These are phyloP conservation scores for Tipula helvola DNA, from an alignment of 2,888 invertebrate genomes.

Conservation along the genomic window DNA sequence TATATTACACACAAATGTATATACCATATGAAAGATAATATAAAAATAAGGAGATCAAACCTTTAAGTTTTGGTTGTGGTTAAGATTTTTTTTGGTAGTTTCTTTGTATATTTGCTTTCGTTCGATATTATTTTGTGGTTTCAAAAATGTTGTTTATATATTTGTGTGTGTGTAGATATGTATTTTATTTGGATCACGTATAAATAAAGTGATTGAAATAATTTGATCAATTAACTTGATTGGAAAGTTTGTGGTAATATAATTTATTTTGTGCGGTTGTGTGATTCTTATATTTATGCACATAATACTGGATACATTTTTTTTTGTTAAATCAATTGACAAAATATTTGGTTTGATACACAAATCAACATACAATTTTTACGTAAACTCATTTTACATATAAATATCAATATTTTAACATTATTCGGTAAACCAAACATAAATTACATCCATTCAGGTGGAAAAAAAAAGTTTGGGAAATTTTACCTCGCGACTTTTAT, in stretches of 20 bases:
- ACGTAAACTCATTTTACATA: background rate
- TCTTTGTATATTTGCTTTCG: background rate
- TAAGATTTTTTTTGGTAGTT: background rate
- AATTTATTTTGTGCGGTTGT: background rate
- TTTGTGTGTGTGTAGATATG: background rate
- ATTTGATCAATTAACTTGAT: constrained; percentile 4
- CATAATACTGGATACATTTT: background rate
- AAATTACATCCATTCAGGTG: background rate
- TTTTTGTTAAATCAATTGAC: background rate
- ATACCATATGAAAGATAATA: background rate
- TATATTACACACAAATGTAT: background rate
- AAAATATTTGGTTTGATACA: background rate
- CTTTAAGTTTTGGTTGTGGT: background rate
- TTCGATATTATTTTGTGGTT: background rate
- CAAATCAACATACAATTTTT: background rate
- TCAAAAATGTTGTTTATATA: background rate
- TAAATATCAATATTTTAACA: too few species aligned
- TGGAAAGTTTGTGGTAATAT: background rate
- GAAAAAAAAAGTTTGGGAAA: background rate
- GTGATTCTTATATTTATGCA: background rate
- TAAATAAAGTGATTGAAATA: background rate
- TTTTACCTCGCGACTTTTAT: background rate
- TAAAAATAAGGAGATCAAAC: background rate
- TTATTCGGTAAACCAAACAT: background rate
- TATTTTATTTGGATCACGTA: background rate